phyloP scores from a whole-genome alignment of 1,140 invertebrate genomes.

The Harpegnathos saltator region DNA sequence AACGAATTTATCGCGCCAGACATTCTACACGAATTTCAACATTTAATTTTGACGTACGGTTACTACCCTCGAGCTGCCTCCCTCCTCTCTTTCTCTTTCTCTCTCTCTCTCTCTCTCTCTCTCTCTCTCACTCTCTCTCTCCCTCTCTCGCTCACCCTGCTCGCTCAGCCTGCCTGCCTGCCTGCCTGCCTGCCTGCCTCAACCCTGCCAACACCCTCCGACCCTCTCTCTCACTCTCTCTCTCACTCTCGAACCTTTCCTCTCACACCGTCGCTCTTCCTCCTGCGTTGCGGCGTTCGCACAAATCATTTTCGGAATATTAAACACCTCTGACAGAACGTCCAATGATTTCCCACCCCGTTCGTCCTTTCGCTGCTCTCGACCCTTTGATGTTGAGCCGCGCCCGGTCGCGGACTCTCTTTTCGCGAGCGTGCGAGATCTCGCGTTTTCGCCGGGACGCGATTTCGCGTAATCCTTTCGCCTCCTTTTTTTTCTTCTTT shows the following conservation, averaged over 20 bases:
- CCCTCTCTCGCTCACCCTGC: neutral
- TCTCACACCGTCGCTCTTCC: neutral
- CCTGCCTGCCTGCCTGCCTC: slow-evolving; percentile 30
- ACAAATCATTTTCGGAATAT: slow-evolving; percentile 60
- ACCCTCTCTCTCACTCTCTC: slow-evolving; percentile 14
- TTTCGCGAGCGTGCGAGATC: slow-evolving; percentile 29
- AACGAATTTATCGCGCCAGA: slow-evolving; percentile 60
- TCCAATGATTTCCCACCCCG: slow-evolving; percentile 55
- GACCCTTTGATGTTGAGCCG: slow-evolving; percentile 30
- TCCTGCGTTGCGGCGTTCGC: slow-evolving; percentile 16
- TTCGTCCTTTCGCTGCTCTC: slow-evolving; percentile 47
- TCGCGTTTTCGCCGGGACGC: neutral
- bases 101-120: neutral
- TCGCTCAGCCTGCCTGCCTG: slow-evolving; percentile 12
- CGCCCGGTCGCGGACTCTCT: slow-evolving; percentile 30
- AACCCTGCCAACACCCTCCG: neutral
- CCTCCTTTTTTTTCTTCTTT: neutral
- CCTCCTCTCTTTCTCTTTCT: neutral
- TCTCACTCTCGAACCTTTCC: neutral
- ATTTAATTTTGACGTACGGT: slow-evolving; percentile 63
- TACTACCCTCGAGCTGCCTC: slow-evolving; percentile 44
- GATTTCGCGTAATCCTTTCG: slow-evolving; percentile 9
- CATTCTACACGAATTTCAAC: slow-evolving; percentile 63
- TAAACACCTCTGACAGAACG: slow-evolving; percentile 60
- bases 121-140: slow-evolving; percentile 1